phyloP scores from a whole-genome alignment of 2,888 invertebrate species.

The Amphipyra berbera region DNA sequence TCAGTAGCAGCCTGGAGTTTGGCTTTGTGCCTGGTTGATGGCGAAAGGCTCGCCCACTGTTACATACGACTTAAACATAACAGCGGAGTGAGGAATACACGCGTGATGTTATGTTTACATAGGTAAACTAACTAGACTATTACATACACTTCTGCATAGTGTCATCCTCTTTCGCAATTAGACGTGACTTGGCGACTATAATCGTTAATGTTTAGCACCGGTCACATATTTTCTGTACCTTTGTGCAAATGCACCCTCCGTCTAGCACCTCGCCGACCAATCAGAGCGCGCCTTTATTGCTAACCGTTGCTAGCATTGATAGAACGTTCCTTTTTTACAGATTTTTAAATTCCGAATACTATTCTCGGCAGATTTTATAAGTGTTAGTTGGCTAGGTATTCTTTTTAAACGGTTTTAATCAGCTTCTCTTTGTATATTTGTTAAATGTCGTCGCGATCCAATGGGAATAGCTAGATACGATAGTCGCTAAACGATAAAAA shows the following conservation, averaged over 20 bases:
- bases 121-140: background rate
- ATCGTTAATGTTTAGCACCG: constrained; percentile 89
- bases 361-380: background rate
- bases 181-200: constrained; percentile 88
- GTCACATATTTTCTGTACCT: constrained; percentile 88
- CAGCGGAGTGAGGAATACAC: too few relatives aligned
- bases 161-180: constrained; percentile 82
- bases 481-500: too few relatives aligned
- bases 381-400: too few relatives aligned
- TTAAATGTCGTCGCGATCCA: too few relatives aligned
- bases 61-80: too few relatives aligned
- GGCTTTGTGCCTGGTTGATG: too few relatives aligned
- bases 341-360: constrained; percentile 25
- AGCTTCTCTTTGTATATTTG: too few relatives aligned
- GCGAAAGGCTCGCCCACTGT: too few relatives aligned
- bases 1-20: too few relatives aligned
- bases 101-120: too few relatives aligned
- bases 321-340: constrained; percentile 54
- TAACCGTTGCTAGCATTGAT: constrained; percentile 60
- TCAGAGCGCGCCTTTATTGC: constrained; percentile 63
- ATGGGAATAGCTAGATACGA: too few relatives aligned
- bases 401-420: too few relatives aligned
- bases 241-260: constrained; percentile 86
- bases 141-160: constrained; percentile 61
- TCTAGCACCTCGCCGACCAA: constrained; percentile 68